Evolutionary conservation across 2,888 invertebrate genomes (phyloP), one percentile per base, ranked within the genome.

Genomic region (Gymnosoma rotundatum): DNA sequence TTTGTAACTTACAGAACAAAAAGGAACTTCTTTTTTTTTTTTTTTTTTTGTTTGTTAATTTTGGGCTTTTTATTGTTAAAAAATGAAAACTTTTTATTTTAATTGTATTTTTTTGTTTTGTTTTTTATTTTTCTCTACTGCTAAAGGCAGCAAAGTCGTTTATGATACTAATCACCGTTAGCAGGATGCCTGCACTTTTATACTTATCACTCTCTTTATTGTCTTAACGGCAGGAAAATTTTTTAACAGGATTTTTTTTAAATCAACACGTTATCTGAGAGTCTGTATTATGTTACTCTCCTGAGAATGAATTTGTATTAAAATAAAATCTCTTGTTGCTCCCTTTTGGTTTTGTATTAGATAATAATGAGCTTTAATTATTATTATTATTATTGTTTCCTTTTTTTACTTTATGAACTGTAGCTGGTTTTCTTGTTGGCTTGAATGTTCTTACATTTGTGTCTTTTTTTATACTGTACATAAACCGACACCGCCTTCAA

Each of bases 151-250:
- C 81, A 81, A 84, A 84, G 84, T 84, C 84, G 81, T 81, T 84
- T 56, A 52, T 64, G 64, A 70, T 78, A 90, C 90, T 90, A 88
- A 87, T 75, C 87, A 86, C 88, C 85, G 78, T 66, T 45, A 80
- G 67, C 87, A 87, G 88, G 86, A 87, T 83, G 63, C 38, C 78
- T 83, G 56, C 80, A 85, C 86, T 87, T 90, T 88, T 90, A 90
- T 90, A 90, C 86, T 20, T 21, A 16, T 25, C 8, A 54, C 80
- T 87, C 73, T 86, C 86, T 79, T 86, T 70, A 56, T 36, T 9
- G 56, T n/a, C 56, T 16, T 3, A 50, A 2, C n/a, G 45, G 36
- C 48, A 52, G 50, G 56, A 20, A 50, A 58, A 18, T 45, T 61
- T 54, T 42, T 21, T 63, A 64, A 38, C 48, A 74, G 60, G 20